Evolutionary conservation across 2,797 vertebrate species (phyloP).

Genomic region (Rhinogobio ventralis): DNA sequence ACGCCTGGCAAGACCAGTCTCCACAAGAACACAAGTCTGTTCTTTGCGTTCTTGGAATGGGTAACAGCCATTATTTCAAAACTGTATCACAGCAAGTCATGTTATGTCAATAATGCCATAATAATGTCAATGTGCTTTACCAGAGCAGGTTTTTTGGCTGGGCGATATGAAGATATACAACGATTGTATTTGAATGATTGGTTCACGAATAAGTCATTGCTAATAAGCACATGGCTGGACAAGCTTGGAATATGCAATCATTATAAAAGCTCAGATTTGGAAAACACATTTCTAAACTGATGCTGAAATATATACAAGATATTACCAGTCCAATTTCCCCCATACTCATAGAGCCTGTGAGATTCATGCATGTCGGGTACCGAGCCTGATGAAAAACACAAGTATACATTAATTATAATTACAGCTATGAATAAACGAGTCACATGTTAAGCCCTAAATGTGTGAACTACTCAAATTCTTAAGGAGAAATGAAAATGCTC

Average conservation of each 20-base stretch:
- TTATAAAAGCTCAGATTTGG: conserved; percentile 31
- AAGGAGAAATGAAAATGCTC: conserved; percentile 40
- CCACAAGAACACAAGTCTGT: no score
- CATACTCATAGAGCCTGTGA: conserved; percentile 55
- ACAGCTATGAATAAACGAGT: conserved; percentile 56
- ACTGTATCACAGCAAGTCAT: no score
- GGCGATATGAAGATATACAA: neutral
- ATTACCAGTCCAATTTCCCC: conserved; percentile 67
- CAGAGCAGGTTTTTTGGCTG: no score
- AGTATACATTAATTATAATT: conserved; percentile 70
- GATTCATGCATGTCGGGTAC: conserved; percentile 60
- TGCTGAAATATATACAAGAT: conserved; percentile 63
- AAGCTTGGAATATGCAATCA: neutral
- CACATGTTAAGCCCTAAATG: conserved; percentile 31
- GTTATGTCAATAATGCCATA: no score
- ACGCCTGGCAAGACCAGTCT: no score
- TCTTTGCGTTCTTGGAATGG: no score
- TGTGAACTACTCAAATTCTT: neutral
- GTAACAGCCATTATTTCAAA: no score
- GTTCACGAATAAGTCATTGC: neutral
- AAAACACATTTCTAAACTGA: conserved; percentile 58
- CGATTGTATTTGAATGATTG: neutral
- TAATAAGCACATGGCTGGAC: neutral
- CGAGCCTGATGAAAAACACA: conserved; percentile 62
- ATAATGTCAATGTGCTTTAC: no score